Conservation (phyloP, 2,113 vertebrate genomes). For the Xyrauchen texanus region DNA sequence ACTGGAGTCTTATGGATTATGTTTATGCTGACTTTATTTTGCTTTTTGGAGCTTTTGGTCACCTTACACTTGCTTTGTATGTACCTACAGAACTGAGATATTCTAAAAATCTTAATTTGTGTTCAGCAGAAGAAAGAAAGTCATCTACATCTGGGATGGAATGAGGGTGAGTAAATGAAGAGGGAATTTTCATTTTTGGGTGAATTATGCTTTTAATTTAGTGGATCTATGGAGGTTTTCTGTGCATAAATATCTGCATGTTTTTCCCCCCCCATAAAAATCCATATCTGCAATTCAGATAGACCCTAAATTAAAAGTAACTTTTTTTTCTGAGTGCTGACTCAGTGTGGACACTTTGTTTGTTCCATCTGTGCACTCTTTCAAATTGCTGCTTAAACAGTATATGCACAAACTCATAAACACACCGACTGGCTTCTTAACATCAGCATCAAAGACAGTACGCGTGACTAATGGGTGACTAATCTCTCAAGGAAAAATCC, state of each 20-base stretch:
- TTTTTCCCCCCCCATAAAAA: constrained; percentile 6
- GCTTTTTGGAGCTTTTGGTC: too few relatives aligned
- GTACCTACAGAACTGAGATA: too few relatives aligned
- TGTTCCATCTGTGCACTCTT: constrained; percentile 22
- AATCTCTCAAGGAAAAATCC: neutral
- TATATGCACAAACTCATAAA: constrained; percentile 15
- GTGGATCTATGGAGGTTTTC: neutral
- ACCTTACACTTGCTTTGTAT: too few relatives aligned
- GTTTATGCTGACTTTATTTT: too few relatives aligned
- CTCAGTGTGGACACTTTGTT: neutral
- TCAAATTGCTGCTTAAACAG: neutral
- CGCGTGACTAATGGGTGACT: too few relatives aligned
- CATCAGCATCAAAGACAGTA: neutral
- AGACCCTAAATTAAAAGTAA: constrained; percentile 11
- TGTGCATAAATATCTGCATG: neutral
- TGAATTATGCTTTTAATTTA: too few relatives aligned
- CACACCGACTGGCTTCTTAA: neutral
- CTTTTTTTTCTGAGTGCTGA: neutral
- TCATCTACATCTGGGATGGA: too few relatives aligned
- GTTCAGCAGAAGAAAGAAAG: too few relatives aligned
- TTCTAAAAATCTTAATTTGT: too few relatives aligned
- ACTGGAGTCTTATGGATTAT: too few relatives aligned
- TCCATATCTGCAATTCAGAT: constrained; percentile 11
- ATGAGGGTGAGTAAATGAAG: too few relatives aligned
- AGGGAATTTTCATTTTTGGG: too few relatives aligned